A percentile compares a stretch with the other conserved stretches of the same genome.
Conservation (phyloP, 2,888 invertebrate genomes). For the Caenorhabditis becei region DNA sequence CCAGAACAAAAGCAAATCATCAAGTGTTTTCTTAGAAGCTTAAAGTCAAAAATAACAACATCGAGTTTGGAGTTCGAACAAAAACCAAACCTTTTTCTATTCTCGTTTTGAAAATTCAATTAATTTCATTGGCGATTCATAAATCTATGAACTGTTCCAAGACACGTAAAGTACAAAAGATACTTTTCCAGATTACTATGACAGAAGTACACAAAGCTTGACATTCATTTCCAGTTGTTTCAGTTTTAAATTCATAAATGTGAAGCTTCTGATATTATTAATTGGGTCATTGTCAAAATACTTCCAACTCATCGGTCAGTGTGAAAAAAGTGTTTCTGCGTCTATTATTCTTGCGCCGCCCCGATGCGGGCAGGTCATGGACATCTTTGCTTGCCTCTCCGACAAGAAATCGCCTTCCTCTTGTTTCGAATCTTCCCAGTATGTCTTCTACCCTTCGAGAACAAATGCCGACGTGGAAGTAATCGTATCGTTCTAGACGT, state of each 20-base stretch:
- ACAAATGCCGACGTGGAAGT: neutral
- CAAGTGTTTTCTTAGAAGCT: too few species aligned
- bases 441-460: neutral
- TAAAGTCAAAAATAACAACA: too few species aligned
- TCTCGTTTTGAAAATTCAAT: too few species aligned
- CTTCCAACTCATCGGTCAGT: conserved; percentile 50
- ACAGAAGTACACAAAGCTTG: too few species aligned
- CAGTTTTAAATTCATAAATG: neutral
- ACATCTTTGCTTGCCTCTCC: conserved; percentile 15
- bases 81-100: too few species aligned
- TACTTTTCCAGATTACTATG: too few species aligned
- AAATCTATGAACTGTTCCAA: too few species aligned
- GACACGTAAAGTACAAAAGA: too few species aligned
- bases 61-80: too few species aligned
- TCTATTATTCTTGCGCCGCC: conserved; percentile 33
- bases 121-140: too few species aligned
- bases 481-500: neutral
- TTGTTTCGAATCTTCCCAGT: conserved; percentile 1
- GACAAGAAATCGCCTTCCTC: neutral
- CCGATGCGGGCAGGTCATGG: conserved; percentile 43
- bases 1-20: too few species aligned
- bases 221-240: too few species aligned
- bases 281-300: conserved; percentile 2
- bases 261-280: neutral
- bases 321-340: conserved; percentile 22